phyloP scores from a whole-genome alignment of 2,113 vertebrate genomes.

The Suricata suricatta region DNA sequence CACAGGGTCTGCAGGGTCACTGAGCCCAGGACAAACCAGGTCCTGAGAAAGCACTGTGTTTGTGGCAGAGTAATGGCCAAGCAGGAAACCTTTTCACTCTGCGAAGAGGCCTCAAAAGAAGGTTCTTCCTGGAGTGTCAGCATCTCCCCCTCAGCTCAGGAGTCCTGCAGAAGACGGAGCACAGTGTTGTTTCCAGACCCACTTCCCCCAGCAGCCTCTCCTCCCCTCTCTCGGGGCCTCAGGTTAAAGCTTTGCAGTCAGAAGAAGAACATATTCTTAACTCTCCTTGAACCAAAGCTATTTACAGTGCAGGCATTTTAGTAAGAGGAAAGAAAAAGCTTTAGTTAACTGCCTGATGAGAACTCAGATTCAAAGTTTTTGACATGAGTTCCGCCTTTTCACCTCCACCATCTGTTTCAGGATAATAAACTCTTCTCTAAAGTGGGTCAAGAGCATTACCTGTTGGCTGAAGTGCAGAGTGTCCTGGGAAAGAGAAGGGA shows the following conservation, averaged over 20 bases:
- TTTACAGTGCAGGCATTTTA: not conserved
- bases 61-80: rapidly evolving
- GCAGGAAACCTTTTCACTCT: not conserved
- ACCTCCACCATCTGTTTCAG: rapidly evolving
- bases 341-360: no score
- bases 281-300: rapidly evolving
- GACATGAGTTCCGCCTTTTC: no score
- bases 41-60: no score
- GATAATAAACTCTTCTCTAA: not conserved
- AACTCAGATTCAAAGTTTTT: not conserved
- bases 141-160: slow-evolving; percentile 8
- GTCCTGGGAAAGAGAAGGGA: not conserved
- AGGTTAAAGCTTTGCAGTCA: rapidly evolving
- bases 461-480: slow-evolving; percentile 35
- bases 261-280: not conserved
- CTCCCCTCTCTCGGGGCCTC: not conserved
- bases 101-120: no score
- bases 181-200: not conserved
- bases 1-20: not conserved
- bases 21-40: not conserved
- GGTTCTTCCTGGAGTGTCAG: not conserved
- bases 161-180: slow-evolving; percentile 28
- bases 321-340: no score
- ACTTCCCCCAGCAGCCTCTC: not conserved
- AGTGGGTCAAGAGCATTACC: not conserved